phyloP scores from a whole-genome alignment of 1,140 invertebrate genomes.

The Drosophila novamexicana region DNA sequence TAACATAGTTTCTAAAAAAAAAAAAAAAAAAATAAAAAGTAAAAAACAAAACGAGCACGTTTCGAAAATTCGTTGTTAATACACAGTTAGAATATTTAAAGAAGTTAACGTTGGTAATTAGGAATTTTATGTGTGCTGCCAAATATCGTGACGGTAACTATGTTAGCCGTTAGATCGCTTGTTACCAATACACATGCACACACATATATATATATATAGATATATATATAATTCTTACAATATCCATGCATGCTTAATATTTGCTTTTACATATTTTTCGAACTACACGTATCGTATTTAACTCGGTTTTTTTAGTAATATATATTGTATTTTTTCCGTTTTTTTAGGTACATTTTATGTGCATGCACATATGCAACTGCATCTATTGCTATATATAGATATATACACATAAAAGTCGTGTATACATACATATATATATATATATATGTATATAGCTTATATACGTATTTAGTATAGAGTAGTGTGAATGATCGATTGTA shows the following conservation, averaged over 20 bases:
- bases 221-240: slow-evolving; percentile 25
- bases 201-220: slow-evolving; percentile 3
- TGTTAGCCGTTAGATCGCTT: slow-evolving; percentile 30
- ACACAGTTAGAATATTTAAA: slow-evolving; percentile 30
- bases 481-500: slow-evolving; percentile 46
- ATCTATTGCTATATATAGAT: slow-evolving; percentile 38
- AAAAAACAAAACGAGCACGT: neutral
- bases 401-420: slow-evolving; percentile 23
- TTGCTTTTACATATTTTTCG: slow-evolving; percentile 18
- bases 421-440: slow-evolving; percentile 22
- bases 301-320: slow-evolving; percentile 19
- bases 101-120: neutral
- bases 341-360: slow-evolving; percentile 15
- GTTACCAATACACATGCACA: slow-evolving; percentile 19
- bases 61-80: slow-evolving; percentile 50
- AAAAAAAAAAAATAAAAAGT: slow-evolving; percentile 4
- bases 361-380: slow-evolving; percentile 32
- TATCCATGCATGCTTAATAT: slow-evolving; percentile 22
- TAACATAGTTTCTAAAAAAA: slow-evolving; percentile 22
- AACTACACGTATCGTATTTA: slow-evolving; percentile 45
- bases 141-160: slow-evolving; percentile 30
- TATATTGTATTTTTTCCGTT: slow-evolving; percentile 11
- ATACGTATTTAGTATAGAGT: slow-evolving; percentile 49
- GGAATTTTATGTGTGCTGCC: slow-evolving; percentile 11
- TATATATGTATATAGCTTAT: slow-evolving; percentile 30